Evolutionary conservation across 2,797 vertebrate species (phyloP).

Genomic region (Phrynocephalus forsythii): DNA sequence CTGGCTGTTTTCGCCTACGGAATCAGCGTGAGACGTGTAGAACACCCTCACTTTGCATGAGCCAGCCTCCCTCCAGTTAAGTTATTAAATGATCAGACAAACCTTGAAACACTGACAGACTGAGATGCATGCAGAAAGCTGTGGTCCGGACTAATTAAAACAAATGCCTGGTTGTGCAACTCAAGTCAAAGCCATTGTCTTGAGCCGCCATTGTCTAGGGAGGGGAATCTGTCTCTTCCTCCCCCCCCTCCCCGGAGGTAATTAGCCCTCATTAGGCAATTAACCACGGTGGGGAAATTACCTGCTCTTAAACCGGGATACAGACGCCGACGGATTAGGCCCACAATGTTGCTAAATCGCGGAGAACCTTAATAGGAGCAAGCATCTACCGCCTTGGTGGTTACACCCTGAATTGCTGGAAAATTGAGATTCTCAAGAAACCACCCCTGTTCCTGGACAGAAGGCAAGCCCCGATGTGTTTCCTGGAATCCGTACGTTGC

Average conservation of each 20-base stretch:
- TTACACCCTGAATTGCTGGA: neutral
- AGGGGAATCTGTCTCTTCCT: neutral
- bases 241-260: neutral
- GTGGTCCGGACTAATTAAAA: neutral
- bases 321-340: slow-evolving; percentile 15
- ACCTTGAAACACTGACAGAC: neutral
- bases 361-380: neutral
- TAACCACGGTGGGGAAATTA: slow-evolving; percentile 34
- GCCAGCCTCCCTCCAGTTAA: neutral
- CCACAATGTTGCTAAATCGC: neutral
- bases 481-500: neutral
- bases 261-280: slow-evolving; percentile 32
- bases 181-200: neutral
- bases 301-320: neutral
- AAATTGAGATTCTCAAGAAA: neutral
- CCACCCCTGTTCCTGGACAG: too few species aligned
- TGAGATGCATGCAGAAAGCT: neutral
- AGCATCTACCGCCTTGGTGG: neutral
- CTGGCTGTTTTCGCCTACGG: too few species aligned
- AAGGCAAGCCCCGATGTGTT: neutral
- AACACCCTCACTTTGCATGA: neutral
- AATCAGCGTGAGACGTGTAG: too few species aligned
- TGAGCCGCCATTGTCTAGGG: neutral
- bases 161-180: neutral
- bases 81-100: neutral